Conservation (phyloP, 2,797 vertebrate genomes). For the Emys orbicularis region DNA sequence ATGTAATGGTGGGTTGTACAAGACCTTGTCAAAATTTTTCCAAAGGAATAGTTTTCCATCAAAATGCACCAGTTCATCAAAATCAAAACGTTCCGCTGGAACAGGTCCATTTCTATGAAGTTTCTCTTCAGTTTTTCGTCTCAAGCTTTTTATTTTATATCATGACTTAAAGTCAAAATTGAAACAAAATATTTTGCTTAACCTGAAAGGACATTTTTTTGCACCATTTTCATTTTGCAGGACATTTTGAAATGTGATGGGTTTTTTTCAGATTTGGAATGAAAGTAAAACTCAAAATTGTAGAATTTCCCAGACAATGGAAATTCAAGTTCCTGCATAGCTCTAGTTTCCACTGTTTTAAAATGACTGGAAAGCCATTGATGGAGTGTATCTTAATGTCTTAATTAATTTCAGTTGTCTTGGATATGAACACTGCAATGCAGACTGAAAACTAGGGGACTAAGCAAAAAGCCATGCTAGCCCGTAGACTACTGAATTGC, state of each 20-base stretch:
- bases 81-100: background rate
- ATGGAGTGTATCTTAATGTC: conserved; percentile 34
- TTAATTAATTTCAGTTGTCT: conserved; percentile 28
- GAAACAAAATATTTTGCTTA: background rate
- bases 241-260: background rate
- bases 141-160: background rate
- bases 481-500: background rate
- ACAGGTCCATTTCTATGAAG: background rate
- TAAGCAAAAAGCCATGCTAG: conserved; percentile 10
- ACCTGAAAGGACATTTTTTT: background rate
- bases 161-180: background rate
- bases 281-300: conserved; percentile 6
- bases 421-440: background rate
- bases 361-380: background rate
- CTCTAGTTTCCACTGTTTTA: background rate
- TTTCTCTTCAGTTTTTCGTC: background rate
- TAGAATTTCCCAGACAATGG: background rate
- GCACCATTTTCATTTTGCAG: background rate
- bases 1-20: accelerated
- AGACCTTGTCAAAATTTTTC: background rate
- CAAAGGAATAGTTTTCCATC: background rate
- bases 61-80: background rate
- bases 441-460: conserved; percentile 26
- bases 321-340: conserved; percentile 57
- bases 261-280: background rate